A percentile compares a stretch with the other conserved stretches of the same genome.
phyloP scores from a whole-genome alignment of 2,888 invertebrate genomes.

The Isoperla grammatica region DNA sequence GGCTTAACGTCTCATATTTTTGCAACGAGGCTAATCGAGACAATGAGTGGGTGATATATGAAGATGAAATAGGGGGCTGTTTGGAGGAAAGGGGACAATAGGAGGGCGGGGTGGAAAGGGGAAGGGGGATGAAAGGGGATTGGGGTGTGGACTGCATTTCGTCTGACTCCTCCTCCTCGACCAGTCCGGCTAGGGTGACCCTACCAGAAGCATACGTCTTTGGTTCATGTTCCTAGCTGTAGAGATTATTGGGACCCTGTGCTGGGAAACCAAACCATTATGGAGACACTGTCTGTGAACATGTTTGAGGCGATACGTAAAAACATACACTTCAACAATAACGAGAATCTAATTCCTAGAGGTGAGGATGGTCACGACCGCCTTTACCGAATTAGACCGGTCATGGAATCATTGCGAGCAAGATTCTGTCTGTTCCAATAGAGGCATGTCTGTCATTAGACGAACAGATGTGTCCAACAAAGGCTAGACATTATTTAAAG shows the following conservation, averaged over 20 bases:
- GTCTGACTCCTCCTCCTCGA: too few species aligned
- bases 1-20: too few species aligned
- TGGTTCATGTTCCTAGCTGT: neutral
- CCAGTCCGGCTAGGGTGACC: too few species aligned
- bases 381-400: conserved; percentile 32
- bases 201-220: too few species aligned
- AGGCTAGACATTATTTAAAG: conserved; percentile 34
- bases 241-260: neutral
- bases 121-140: too few species aligned
- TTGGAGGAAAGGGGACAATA: too few species aligned
- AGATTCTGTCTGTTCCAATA: conserved; percentile 28
- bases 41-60: too few species aligned
- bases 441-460: conserved; percentile 33
- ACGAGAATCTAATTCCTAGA: conserved; percentile 22
- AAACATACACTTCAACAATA: conserved; percentile 34
- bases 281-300: neutral
- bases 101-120: too few species aligned
- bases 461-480: conserved; percentile 36
- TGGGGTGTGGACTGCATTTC: too few species aligned
- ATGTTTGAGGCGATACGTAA: conserved; percentile 29
- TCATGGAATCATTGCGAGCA: conserved; percentile 28
- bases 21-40: too few species aligned
- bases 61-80: too few species aligned
- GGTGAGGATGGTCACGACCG: conserved; percentile 28
- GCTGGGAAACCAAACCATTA: neutral